Evolutionary conservation across 2,113 vertebrate genomes (phyloP).

Genomic region (Cyphomyrus plagiostoma): DNA sequence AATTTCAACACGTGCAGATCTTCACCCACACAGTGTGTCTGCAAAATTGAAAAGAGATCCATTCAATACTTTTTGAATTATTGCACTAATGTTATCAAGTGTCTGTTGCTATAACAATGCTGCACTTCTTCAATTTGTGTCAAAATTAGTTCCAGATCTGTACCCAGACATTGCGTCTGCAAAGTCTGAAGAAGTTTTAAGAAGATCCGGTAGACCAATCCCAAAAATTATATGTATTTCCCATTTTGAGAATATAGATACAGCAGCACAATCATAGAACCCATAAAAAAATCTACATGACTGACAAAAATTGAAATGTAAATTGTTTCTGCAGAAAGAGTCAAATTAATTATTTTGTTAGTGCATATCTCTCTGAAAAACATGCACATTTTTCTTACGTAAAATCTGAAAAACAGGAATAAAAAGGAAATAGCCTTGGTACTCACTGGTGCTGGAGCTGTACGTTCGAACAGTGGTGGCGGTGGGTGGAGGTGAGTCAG

Average conservation of each 20-base stretch:
- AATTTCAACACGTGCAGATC: not conserved
- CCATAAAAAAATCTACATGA: not conserved
- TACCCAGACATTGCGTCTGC: not conserved
- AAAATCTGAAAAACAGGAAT: not conserved
- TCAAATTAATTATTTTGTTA: not conserved
- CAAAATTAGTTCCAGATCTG: not conserved
- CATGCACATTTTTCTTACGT: not conserved
- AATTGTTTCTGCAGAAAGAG: not conserved
- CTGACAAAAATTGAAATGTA: not conserved
- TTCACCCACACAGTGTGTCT: not conserved
- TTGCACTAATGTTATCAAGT: not conserved
- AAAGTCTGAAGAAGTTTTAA: not conserved
- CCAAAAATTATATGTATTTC: not conserved
- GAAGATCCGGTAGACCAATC: not conserved
- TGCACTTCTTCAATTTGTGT: not conserved
- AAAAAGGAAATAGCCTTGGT: slow-evolving; percentile 9
- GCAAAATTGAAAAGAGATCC: not conserved
- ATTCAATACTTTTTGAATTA: not conserved
- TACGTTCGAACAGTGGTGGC: slow-evolving; percentile 72
- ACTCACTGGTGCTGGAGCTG: slow-evolving; percentile 82
- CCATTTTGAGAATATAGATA: not conserved
- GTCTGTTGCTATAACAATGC: not conserved
- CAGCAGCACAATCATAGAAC: not conserved
- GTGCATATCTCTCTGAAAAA: not conserved
- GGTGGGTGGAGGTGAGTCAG: slow-evolving; percentile 80